Evolutionary conservation across 2,113 vertebrate species (phyloP).

Genomic region (Sylvia atricapilla): DNA sequence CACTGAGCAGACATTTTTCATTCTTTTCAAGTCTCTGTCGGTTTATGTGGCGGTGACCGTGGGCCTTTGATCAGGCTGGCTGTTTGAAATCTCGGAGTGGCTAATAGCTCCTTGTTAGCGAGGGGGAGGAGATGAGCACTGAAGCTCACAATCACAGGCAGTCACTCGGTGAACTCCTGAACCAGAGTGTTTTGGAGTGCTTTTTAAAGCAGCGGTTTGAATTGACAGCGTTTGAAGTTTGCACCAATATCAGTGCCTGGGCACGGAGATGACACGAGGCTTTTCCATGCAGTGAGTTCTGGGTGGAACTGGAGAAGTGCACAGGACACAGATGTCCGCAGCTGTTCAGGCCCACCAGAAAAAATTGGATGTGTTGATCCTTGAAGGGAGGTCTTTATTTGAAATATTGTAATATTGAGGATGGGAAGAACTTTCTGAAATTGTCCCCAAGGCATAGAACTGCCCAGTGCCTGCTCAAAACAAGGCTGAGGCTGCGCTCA

Average conservation of each 20-base stretch:
- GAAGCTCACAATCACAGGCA: constrained; percentile 18
- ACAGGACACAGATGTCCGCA: accelerated
- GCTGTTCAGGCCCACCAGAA: background rate
- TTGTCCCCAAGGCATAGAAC: accelerated
- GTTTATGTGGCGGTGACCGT: background rate
- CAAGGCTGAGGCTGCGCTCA: background rate
- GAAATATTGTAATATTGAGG: background rate
- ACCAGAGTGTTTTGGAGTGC: background rate
- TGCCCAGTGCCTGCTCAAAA: background rate
- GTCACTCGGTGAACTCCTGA: constrained; percentile 20
- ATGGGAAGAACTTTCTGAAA: background rate
- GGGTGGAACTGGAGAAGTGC: background rate
- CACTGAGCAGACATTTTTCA: background rate
- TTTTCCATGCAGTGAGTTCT: background rate
- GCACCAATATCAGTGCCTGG: background rate
- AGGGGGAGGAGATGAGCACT: constrained; percentile 37
- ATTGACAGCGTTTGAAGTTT: background rate
- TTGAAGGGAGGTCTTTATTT: background rate
- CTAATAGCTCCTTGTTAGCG: constrained; percentile 37
- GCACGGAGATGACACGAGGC: accelerated
- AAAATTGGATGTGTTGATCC: accelerated
- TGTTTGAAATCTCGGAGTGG: constrained; percentile 11
- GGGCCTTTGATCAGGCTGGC: constrained; percentile 45
- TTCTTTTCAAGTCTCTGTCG: constrained; percentile 25
- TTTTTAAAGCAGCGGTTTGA: background rate